Percentiles rank a stretch among this genome's conserved stretches.
phyloP scores from a whole-genome alignment of 2,113 vertebrate genomes.

The Oryzias celebensis region DNA sequence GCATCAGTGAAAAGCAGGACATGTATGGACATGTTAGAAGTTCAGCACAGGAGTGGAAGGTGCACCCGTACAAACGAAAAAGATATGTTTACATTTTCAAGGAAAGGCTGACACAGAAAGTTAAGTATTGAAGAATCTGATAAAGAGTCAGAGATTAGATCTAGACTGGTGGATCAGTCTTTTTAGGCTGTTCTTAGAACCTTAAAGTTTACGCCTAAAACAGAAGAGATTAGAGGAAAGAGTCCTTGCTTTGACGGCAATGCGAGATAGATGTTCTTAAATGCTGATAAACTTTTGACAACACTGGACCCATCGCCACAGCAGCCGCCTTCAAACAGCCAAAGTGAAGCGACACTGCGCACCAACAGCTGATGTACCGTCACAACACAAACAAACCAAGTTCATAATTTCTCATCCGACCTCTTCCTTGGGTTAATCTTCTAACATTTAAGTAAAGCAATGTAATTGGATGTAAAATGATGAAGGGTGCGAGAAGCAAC shows the following conservation, averaged over 20 bases:
- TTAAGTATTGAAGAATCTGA: neutral
- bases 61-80: neutral
- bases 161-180: neutral
- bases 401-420: no score
- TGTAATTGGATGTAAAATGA: no score
- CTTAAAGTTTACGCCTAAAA: neutral
- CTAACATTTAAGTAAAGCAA: no score
- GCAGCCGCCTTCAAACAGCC: neutral
- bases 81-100: neutral
- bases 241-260: constrained; percentile 54
- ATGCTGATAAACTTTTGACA: constrained; percentile 8
- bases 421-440: no score
- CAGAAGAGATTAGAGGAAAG: constrained; percentile 29
- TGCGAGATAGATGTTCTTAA: constrained; percentile 31
- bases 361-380: neutral
- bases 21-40: constrained; percentile 36
- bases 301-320: neutral
- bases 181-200: neutral
- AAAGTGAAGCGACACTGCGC: neutral
- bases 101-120: constrained; percentile 12
- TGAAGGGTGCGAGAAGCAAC: no score
- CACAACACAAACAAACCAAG: neutral
- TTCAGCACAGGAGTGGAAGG: constrained; percentile 9
- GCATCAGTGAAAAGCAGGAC: constrained; percentile 57
- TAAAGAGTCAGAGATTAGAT: constrained; percentile 2